Conservation (phyloP, 2,888 invertebrate genomes). For the Thymelicus sylvestris region DNA sequence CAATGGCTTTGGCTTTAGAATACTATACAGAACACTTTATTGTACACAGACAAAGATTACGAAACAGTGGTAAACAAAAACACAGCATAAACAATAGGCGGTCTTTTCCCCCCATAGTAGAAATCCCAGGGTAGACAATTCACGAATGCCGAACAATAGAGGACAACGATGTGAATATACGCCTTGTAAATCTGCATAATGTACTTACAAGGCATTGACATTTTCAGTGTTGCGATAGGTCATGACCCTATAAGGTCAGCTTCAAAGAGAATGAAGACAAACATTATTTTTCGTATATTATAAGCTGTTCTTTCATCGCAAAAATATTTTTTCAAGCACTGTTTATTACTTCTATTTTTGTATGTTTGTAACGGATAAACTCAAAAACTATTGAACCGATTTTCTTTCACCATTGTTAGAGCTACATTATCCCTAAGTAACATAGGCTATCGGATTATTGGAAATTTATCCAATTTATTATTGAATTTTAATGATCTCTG, state of each 20-base stretch:
- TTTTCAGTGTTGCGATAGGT: slow-evolving; percentile 4
- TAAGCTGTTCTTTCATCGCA: too few relatives aligned
- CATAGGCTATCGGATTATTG: too few relatives aligned
- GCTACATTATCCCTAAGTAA: too few relatives aligned
- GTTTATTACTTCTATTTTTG: too few relatives aligned
- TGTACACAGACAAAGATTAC: slow-evolving; percentile 1
- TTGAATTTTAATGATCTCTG: too few relatives aligned
- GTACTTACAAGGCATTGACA: slow-evolving; percentile 1
- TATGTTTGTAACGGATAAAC: too few relatives aligned
- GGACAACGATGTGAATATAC: neutral
- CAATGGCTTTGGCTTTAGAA: slow-evolving; percentile 4
- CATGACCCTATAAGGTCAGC: neutral
- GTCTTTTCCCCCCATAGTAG: neutral
- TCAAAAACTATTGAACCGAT: too few relatives aligned
- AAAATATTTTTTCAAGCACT: too few relatives aligned
- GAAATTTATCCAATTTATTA: too few relatives aligned
- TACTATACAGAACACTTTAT: slow-evolving; percentile 4
- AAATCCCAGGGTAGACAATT: neutral
- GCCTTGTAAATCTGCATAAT: slow-evolving; percentile 2
- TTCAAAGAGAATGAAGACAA: neutral
- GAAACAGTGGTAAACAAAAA: neutral
- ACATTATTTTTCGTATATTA: neutral
- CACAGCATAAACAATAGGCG: slow-evolving; percentile 1
- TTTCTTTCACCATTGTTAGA: too few relatives aligned
- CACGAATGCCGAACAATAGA: neutral